Conservation (phyloP, 2,888 invertebrate genomes). For the Escarpia spicata region DNA sequence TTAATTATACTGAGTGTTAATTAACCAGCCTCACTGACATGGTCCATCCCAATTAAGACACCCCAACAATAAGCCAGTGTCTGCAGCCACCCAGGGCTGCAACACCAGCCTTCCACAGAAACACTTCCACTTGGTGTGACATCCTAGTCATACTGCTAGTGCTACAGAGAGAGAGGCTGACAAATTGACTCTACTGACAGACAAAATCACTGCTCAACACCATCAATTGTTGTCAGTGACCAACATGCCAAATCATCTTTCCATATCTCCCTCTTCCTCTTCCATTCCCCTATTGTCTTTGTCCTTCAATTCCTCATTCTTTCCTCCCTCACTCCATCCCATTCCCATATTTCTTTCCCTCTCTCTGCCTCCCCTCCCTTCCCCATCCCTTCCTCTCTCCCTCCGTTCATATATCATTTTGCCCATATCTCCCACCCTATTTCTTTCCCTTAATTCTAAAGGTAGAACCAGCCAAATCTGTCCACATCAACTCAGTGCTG, state of each 20-base stretch:
- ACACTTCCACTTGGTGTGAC: not conserved
- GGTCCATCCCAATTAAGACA: not conserved
- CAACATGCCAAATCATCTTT: not conserved
- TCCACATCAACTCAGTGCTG: not conserved
- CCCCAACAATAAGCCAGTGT: not conserved
- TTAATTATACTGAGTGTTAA: slow-evolving; percentile 3
- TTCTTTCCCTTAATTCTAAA: not conserved
- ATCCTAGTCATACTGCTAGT: not conserved
- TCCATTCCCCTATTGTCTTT: too few species aligned
- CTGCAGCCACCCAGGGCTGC: not conserved
- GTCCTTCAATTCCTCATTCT: too few species aligned
- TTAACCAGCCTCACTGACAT: not conserved
- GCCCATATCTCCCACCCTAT: not conserved
- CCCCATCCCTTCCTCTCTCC: not conserved
- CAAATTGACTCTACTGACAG: not conserved
- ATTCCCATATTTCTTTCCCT: not conserved
- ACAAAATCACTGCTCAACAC: not conserved
- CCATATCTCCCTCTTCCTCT: not conserved
- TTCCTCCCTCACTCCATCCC: not conserved
- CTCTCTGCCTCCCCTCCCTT: not conserved
- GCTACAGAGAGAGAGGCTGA: not conserved
- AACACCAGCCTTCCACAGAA: not conserved
- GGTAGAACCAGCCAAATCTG: not conserved
- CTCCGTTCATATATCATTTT: not conserved
- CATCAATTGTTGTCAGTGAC: not conserved